phyloP scores from a whole-genome alignment of 2,888 invertebrate genomes.

The Charanyca ferruginea region DNA sequence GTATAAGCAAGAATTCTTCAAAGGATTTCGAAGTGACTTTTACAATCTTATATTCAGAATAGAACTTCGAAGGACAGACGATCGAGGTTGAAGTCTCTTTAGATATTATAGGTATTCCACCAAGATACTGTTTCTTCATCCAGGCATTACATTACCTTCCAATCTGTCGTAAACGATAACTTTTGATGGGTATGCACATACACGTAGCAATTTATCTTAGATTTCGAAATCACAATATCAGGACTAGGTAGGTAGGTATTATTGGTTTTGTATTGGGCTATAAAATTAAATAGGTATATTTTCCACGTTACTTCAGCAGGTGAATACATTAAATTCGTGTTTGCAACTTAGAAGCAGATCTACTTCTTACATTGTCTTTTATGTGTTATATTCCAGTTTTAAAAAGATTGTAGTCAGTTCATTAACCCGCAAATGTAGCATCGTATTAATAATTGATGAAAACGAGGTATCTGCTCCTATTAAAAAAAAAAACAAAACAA shows the following conservation, averaged over 20 bases:
- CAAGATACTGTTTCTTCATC: conserved; percentile 45
- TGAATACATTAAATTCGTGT: conserved; percentile 9
- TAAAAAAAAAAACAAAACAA: no score
- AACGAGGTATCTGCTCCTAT: no score
- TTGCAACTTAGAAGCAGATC: conserved; percentile 2
- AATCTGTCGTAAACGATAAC: conserved; percentile 49
- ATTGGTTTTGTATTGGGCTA: conserved; percentile 8
- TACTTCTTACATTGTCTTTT: conserved; percentile 8
- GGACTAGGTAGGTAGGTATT: not conserved
- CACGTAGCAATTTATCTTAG: conserved; percentile 44
- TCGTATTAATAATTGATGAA: no score
- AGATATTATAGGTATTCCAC: not conserved
- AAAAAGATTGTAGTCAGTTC: no score
- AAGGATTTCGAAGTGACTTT: not conserved
- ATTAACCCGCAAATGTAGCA: no score
- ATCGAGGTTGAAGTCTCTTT: not conserved
- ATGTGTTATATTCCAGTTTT: not conserved
- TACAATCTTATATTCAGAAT: no score
- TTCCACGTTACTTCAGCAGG: not conserved
- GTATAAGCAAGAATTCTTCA: not conserved
- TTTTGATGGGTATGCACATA: conserved; percentile 49
- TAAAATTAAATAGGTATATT: conserved; percentile 24
- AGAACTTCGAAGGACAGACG: not conserved
- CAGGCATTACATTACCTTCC: conserved; percentile 16
- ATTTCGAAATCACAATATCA: conserved; percentile 37